phyloP scores from a whole-genome alignment of 2,888 invertebrate species.

The Drosophila lacicola region DNA sequence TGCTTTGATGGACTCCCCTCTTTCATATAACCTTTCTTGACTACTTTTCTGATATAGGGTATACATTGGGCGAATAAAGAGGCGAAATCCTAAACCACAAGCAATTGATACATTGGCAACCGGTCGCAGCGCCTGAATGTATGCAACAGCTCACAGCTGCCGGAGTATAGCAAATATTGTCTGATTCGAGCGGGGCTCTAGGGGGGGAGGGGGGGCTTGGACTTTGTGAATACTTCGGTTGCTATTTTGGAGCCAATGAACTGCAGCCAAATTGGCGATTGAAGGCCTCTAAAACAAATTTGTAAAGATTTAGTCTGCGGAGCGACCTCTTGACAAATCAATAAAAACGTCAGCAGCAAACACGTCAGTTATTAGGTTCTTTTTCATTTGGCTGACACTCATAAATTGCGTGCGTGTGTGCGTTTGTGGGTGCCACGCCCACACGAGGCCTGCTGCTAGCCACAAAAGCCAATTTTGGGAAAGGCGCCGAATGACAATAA shows the following conservation, averaged over 20 bases:
- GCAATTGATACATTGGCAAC: constrained; percentile 18
- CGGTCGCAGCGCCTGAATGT: background rate
- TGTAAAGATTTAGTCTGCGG: constrained; percentile 4
- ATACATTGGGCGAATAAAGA: background rate
- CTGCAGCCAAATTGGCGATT: background rate
- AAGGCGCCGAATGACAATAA: constrained; percentile 59
- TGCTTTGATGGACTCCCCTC: no score
- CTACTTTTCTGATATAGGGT: background rate
- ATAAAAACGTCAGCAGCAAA: constrained; percentile 69
- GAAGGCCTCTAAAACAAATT: background rate
- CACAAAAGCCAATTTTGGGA: constrained; percentile 55
- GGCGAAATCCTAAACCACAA: constrained; percentile 1
- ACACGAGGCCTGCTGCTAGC: constrained; percentile 7
- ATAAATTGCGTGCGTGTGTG: constrained; percentile 36
- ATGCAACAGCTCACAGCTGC: constrained; percentile 24
- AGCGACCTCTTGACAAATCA: constrained; percentile 57
- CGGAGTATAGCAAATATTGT: constrained; percentile 13
- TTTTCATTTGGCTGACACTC: constrained; percentile 29
- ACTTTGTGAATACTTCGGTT: constrained; percentile 27
- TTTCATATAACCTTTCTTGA: background rate
- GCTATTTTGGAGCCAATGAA: constrained; percentile 27
- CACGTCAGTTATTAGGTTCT: constrained; percentile 64
- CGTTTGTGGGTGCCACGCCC: constrained; percentile 3
- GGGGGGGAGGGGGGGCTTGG: background rate
- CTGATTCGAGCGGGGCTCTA: background rate